Evolutionary conservation across 2,797 vertebrate species (phyloP), one percentile per base, ranked within the genome.

Genomic region (Microhierax caerulescens): DNA sequence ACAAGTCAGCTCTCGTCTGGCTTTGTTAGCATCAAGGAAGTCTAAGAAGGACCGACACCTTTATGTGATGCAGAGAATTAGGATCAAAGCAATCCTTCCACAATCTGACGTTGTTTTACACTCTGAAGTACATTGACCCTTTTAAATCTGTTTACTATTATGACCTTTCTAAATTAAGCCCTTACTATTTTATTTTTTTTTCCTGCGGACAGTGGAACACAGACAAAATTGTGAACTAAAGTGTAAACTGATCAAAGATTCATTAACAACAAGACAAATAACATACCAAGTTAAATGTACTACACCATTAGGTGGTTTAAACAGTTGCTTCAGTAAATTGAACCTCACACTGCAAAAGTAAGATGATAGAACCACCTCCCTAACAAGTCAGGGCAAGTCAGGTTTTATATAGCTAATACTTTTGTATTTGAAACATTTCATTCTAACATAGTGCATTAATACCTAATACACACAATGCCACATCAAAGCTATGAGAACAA

Each of bases 61-160:
- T 77, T 51, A 72, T 81, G 82, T 78, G 94, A 96, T 90, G 88
- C 61, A 77, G 91, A 90, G 81, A 98, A 97, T 98, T 97, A 96
- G 80, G 72, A 97, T 97, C 96, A 97, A 97, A 96, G 72, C 22
- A 64, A 96, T 96, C 90, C 87, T 96, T 98, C 96, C 78, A 18
- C 34, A 20, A 59, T 96, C 91, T 86, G 95, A 91, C 78, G 48
- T 91, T 79, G 67, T 61, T 96, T 93, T 97, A 93, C 56, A 78
- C 75, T 96, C 88, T 90, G 60, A 95, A 96, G 82, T 91, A 92
- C 91, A 96, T 20, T 97, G 97, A 88, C 92, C 95, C 81, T 97
- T 96, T 94, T 77, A 98, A 88, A 96, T 97, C 96, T 97, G 84
- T 96, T 98, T 97, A 97, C 93, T 57, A 80, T 93, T 97, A 95